A percentile compares a stretch with the other conserved stretches of the same genome.
Evolutionary conservation across 2,888 invertebrate species (phyloP).

Genomic region (Empis livida): DNA sequence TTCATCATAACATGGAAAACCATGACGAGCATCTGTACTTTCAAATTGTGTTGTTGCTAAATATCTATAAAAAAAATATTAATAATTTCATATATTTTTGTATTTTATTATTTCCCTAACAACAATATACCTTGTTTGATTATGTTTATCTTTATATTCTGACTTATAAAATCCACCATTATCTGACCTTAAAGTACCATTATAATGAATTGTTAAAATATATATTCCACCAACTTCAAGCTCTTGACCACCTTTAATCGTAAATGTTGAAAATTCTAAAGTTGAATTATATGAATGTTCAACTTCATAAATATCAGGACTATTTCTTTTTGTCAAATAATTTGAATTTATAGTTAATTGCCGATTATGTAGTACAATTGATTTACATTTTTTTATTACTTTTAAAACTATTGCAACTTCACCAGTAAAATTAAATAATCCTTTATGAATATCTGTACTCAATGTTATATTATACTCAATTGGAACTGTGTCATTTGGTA

Average conservation of each 20-base stretch:
- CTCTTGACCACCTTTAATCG: not conserved
- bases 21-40: conserved; percentile 49
- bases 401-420: conserved; percentile 19
- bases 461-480: conserved; percentile 37
- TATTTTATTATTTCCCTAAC: too few relatives aligned
- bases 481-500: conserved; percentile 42
- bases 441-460: conserved; percentile 23
- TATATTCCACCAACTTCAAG: conserved; percentile 23
- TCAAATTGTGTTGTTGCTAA: conserved; percentile 58
- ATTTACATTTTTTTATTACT: conserved; percentile 12
- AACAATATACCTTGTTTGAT: conserved; percentile 15
- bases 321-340: not conserved
- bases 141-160: conserved; percentile 31
- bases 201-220: conserved; percentile 41
- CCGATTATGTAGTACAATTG: conserved; percentile 23
- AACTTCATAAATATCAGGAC: not conserved
- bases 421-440: conserved; percentile 20
- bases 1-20: conserved; percentile 64
- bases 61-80: conserved; percentile 16
- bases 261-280: not conserved
- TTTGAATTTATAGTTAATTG: conserved; percentile 10
- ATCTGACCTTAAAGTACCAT: conserved; percentile 43
- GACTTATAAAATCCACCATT: conserved; percentile 54
- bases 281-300: not conserved
- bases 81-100: not conserved